These are phyloP conservation scores for Sebastes hubbsi DNA, from an alignment of 2,797 vertebrate genomes.

Conservation along the genomic window DNA sequence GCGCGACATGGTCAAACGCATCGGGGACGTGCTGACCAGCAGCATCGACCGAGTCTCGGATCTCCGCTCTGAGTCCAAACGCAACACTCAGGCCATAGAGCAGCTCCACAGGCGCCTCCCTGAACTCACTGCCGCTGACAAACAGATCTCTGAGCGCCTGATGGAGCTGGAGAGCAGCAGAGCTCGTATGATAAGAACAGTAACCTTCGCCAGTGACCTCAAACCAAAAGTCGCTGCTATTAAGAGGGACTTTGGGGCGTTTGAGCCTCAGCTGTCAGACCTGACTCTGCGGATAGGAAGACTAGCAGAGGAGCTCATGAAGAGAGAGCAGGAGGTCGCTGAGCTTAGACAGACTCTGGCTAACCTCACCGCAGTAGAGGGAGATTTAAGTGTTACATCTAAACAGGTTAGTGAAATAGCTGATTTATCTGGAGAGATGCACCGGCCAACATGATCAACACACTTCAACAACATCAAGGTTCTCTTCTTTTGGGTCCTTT, in stretches of 20 bases:
- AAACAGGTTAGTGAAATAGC: constrained; percentile 60
- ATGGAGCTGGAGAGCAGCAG: constrained; percentile 87
- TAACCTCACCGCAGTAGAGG: constrained; percentile 81
- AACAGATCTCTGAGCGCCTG: constrained; percentile 80
- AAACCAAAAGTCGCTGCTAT: constrained; percentile 91
- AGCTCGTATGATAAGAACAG: constrained; percentile 87
- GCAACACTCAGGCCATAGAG: constrained; percentile 83
- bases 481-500: background rate
- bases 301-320: constrained; percentile 85
- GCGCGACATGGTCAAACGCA: constrained; percentile 83
- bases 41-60: constrained; percentile 89
- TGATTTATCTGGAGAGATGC: constrained; percentile 49
- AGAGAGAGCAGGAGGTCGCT: constrained; percentile 83
- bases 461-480: background rate
- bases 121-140: constrained; percentile 79
- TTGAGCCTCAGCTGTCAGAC: constrained; percentile 89
- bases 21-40: constrained; percentile 87
- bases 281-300: constrained; percentile 89
- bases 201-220: constrained; percentile 91
- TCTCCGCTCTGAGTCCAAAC: constrained; percentile 83
- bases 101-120: constrained; percentile 75
- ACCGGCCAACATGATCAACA: constrained; percentile 25
- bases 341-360: constrained; percentile 85
- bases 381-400: constrained; percentile 58
- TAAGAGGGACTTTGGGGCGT: constrained; percentile 85